These are phyloP conservation scores for Saccostrea echinata DNA, from an alignment of 1,140 invertebrate species.

Conservation along the genomic window DNA sequence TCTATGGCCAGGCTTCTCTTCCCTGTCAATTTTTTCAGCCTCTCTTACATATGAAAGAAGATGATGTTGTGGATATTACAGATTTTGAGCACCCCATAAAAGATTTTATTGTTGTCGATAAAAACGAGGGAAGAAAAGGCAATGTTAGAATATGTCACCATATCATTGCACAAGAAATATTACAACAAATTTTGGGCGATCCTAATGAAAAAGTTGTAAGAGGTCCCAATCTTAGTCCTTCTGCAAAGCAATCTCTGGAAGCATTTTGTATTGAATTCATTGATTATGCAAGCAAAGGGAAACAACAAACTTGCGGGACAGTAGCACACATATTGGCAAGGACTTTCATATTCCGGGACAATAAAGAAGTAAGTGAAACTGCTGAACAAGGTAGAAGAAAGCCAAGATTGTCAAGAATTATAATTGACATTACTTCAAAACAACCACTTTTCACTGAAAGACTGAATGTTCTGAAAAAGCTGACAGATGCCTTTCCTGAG, in stretches of 20 bases:
- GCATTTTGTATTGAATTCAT: slow-evolving; percentile 60
- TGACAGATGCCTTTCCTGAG: slow-evolving; percentile 57
- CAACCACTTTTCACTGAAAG: slow-evolving; percentile 58
- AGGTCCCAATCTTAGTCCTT: slow-evolving; percentile 15
- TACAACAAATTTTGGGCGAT: slow-evolving; percentile 60
- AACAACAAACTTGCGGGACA: slow-evolving; percentile 46
- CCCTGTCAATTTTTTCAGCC: slow-evolving; percentile 63
- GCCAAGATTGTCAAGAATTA: slow-evolving; percentile 55
- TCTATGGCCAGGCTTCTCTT: slow-evolving; percentile 63
- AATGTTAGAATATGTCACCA: slow-evolving; percentile 65
- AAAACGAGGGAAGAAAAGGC: slow-evolving; percentile 47
- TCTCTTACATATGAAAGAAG: slow-evolving; percentile 41
- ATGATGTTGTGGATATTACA: slow-evolving; percentile 39
- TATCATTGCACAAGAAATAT: slow-evolving; percentile 65
- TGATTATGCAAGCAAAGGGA: slow-evolving; percentile 54
- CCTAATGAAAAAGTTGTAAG: not conserved
- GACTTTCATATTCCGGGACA: slow-evolving; percentile 62
- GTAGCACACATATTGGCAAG: slow-evolving; percentile 57
- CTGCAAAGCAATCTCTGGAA: slow-evolving; percentile 47
- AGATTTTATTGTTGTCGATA: slow-evolving; percentile 59
- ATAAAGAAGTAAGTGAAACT: slow-evolving; percentile 55
- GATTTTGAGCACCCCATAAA: slow-evolving; percentile 58
- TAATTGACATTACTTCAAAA: slow-evolving; percentile 58
- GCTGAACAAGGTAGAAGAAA: slow-evolving; percentile 50
- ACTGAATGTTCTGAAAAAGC: slow-evolving; percentile 54